Evolutionary conservation across 2,113 vertebrate species (phyloP), one percentile per base, ranked within the genome.

Genomic region (Hippocampus guttulatus): DNA sequence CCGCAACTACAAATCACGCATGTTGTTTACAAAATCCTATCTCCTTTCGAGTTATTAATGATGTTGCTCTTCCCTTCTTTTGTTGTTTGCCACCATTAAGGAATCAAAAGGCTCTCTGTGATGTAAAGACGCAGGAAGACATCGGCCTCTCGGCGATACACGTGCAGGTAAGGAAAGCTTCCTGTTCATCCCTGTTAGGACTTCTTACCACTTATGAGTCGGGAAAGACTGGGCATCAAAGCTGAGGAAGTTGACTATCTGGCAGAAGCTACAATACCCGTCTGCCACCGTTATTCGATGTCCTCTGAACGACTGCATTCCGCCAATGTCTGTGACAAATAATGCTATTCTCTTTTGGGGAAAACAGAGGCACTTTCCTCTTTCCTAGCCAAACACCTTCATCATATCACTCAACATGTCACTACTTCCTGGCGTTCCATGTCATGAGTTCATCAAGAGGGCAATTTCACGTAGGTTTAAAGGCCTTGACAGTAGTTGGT

Each of bases 41-140:
- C 23, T 49, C 45, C 30, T 64, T 72, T 58, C 55, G 63, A 75
- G 60, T 74, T 77, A 63, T 67, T 67, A 33, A 61, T 74, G 47
- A 51, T 54, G 62, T 58, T 45, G 72, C 61, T 60, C 25, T 57
- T 21, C 61, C 47, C 63, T 33, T 61, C 58, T 61, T 33, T 61
- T 61, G 58, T 33, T 61, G 16, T 61, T 8, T 7, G 27, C 60
- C 15, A 51, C 80, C 75, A 62, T 69, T 67, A 75, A 82, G 76
- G 74, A 86, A 81, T 86, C 80, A 88, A 91, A 89, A 76, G 86
- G 47, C 68, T 81, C 85, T 78, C 88, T 90, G 90, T 88, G 78
- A 84, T 54, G 52, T 11, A 15, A n/a, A 55, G n/a, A 23, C 52
- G 52, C 52, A 55, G 52, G 52, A 55, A 55, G 77, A 80, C 78